phyloP scores from a whole-genome alignment of 2,113 vertebrate species.

The Octodon degus region DNA sequence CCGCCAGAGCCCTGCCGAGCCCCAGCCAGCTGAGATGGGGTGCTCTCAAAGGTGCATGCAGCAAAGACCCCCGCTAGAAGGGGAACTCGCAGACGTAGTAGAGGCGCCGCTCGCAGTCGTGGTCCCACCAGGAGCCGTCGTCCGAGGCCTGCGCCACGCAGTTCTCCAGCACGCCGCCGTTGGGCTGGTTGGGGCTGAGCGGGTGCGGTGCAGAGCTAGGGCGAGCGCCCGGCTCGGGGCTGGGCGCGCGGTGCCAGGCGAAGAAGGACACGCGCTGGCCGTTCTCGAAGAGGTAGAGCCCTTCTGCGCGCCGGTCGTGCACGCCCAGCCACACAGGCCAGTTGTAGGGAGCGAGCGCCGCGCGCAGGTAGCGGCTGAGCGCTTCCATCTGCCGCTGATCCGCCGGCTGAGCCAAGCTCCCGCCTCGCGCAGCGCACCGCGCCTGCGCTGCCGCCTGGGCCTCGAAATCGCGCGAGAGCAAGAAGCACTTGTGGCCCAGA shows the following conservation, averaged over 20 bases:
- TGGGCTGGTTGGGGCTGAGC: constrained; percentile 89
- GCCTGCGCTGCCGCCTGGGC: constrained; percentile 88
- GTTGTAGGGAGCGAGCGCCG: constrained; percentile 90
- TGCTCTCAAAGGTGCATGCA: background rate
- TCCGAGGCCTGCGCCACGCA: constrained; percentile 94
- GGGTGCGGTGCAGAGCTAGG: constrained; percentile 73
- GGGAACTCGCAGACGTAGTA: constrained; percentile 93
- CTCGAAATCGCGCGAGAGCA: constrained; percentile 89
- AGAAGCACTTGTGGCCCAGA: constrained; percentile 91
- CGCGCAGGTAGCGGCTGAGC: constrained; percentile 89
- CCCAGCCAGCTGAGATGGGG: background rate
- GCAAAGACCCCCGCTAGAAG: constrained; percentile 59
- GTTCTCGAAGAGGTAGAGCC: constrained; percentile 92
- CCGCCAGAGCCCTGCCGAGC: background rate
- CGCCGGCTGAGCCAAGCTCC: constrained; percentile 91
- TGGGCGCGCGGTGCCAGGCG: constrained; percentile 89
- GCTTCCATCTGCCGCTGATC: constrained; percentile 90
- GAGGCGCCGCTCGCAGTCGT: constrained; percentile 93
- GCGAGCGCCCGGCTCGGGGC: constrained; percentile 35
- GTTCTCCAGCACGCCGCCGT: constrained; percentile 92
- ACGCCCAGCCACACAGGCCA: constrained; percentile 95
- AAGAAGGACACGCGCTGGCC: constrained; percentile 91
- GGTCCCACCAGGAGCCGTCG: constrained; percentile 96
- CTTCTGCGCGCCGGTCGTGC: constrained; percentile 91
- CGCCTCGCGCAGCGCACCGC: constrained; percentile 90